phyloP scores from a whole-genome alignment of 2,113 vertebrate genomes.

The Oriolus oriolus region DNA sequence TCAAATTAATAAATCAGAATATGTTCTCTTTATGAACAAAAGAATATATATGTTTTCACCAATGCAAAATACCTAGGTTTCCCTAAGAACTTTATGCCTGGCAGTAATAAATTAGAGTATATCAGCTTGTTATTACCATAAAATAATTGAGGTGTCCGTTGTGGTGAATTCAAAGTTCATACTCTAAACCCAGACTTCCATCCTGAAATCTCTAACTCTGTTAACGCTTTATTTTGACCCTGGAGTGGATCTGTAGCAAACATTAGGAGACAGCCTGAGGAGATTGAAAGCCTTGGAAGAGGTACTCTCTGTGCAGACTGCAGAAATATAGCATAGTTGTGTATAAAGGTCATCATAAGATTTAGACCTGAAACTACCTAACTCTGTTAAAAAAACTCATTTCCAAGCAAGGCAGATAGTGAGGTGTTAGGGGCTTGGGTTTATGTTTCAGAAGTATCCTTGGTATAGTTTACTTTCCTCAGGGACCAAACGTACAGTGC shows the following conservation, averaged over 20 bases:
- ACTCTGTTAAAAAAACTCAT: not conserved
- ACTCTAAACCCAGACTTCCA: not conserved
- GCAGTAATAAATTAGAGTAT: not conserved
- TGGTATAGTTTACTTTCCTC: not conserved
- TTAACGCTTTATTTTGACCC: not conserved
- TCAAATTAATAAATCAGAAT: not conserved
- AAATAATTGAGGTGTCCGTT: not conserved
- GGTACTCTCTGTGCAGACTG: not conserved
- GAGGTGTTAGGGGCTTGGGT: not conserved
- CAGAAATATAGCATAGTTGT: not conserved
- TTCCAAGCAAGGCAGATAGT: not conserved
- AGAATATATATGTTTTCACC: not conserved
- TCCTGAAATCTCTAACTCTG: not conserved
- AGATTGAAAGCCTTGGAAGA: not conserved
- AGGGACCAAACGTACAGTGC: not conserved
- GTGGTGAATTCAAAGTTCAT: not conserved
- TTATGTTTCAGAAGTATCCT: not conserved
- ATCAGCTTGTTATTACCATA: not conserved
- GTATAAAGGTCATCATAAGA: not conserved
- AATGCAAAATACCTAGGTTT: not conserved
- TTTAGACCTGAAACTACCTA: not conserved
- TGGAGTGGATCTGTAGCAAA: not conserved
- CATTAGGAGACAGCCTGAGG: fast-evolving
- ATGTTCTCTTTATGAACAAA: not conserved
- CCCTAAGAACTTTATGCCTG: not conserved